Percentiles rank a stretch among this genome's conserved stretches.
These are phyloP conservation scores for Bombus impatiens DNA, from an alignment of 1,140 invertebrate genomes.

Conservation along the genomic window DNA sequence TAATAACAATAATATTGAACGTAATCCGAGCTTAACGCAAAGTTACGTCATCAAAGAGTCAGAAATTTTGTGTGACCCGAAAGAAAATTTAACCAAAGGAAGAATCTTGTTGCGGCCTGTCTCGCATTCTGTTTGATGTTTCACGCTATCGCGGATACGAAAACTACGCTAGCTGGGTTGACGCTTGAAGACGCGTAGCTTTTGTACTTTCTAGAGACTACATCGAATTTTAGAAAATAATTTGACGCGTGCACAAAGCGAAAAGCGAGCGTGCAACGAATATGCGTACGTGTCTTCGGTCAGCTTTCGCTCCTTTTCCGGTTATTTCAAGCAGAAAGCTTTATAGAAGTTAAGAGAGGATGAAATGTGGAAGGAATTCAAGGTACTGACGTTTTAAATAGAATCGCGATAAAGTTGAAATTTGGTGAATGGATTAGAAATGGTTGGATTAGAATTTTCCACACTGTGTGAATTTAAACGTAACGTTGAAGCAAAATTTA, in stretches of 20 bases:
- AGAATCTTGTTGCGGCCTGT: background rate
- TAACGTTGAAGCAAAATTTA: too few species aligned
- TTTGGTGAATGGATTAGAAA: background rate
- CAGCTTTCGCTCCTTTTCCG: background rate
- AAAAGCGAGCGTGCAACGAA: background rate
- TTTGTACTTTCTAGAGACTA: background rate
- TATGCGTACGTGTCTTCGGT: background rate
- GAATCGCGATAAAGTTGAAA: background rate
- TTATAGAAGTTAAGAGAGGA: too few species aligned
- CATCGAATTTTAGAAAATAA: slow-evolving; percentile 11
- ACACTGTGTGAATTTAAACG: too few species aligned
- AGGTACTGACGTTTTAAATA: background rate
- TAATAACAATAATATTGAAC: too few species aligned
- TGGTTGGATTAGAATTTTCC: background rate
- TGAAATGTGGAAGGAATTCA: background rate
- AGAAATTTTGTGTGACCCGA: too few species aligned
- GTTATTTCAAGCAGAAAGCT: background rate
- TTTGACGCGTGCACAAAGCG: background rate
- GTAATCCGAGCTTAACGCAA: too few species aligned
- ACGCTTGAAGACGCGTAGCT: background rate
- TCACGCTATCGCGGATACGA: background rate
- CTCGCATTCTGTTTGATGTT: slow-evolving; percentile 21
- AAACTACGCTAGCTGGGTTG: too few species aligned
- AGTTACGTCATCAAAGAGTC: too few species aligned
- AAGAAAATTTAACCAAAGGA: background rate